Evolutionary conservation across 2,113 vertebrate species (phyloP), one percentile per base, ranked within the genome.

Genomic region (Columba janthina): DNA sequence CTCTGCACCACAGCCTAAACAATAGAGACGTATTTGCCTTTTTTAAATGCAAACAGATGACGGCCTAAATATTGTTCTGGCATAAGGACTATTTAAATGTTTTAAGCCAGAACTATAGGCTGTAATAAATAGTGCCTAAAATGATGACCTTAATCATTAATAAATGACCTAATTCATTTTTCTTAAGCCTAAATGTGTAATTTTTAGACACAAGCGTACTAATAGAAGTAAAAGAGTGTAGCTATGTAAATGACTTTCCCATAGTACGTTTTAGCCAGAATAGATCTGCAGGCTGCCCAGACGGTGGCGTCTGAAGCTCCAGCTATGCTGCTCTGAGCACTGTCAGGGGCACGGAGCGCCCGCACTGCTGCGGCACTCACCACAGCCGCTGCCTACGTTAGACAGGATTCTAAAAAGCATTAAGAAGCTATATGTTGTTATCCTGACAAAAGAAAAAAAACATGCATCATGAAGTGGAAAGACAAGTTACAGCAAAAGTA

Each of bases 391-490:
- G 91, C 89, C 81, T 79, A 93, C 96, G 94, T 96, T 90, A 86
- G 25, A 97, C 11, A 76, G 93, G 74, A 83, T 83, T 78, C 88
- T 88, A 46, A 94, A 96, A 97, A 91, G 95, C 78, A 83, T 89
- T 96, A 98, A 97, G 97, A 97, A 98, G 95, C 97, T 98, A 97
- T 64, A 97, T 97, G 96, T 88, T 95, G 97, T 97, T 98, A 97
- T 97, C 98, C 98, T 98, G 98, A 98, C 97, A 97, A 98, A 98
- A 98, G 95, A 97, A 97, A 95, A 96, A 97, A 96, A 89, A 97
- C 97, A 98, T 97, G 98, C 97, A 98, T 98, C 96, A 98, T 98
- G 96, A 98, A 96, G 97, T 97, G 96, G 97, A 98, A 97, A 97
- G 96, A 98, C 97, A 98, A 96, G 94, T 96, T 64, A 96, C 94